phyloP scores from a whole-genome alignment of 2,888 invertebrate species.

The Ennomos fuscantarius region DNA sequence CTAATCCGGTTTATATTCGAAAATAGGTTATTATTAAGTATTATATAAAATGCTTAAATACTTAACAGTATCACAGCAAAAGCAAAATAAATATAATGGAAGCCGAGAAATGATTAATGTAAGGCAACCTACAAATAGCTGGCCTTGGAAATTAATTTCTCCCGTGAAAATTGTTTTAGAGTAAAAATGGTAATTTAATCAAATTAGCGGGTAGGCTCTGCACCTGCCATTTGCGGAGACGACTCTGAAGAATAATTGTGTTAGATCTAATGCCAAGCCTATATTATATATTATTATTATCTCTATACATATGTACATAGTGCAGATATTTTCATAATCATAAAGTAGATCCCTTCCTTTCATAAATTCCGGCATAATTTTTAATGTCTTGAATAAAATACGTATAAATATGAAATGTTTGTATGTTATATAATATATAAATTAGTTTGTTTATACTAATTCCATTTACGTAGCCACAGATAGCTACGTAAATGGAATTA shows the following conservation, averaged over 20 bases:
- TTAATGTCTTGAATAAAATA: too few relatives aligned
- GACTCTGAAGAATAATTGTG: conserved; percentile 11
- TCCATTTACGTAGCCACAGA: too few relatives aligned
- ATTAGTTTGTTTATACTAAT: too few relatives aligned
- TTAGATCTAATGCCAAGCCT: not conserved
- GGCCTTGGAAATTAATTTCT: conserved; percentile 34
- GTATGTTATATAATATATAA: too few relatives aligned
- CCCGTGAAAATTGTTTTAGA: conserved; percentile 29
- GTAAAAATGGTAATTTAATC: conserved; percentile 29
- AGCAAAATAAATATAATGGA: conserved; percentile 30
- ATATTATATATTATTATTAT: conserved; percentile 1
- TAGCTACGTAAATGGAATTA: too few relatives aligned
- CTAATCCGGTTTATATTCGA: too few relatives aligned
- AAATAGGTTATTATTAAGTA: too few relatives aligned
- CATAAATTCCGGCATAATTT: too few relatives aligned
- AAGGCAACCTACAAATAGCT: conserved; percentile 31
- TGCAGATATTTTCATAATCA: too few relatives aligned
- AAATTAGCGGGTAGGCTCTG: conserved; percentile 22
- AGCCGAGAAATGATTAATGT: conserved; percentile 37
- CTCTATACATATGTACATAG: too few relatives aligned
- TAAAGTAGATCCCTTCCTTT: too few relatives aligned
- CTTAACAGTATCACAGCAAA: conserved; percentile 24
- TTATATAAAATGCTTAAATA: conserved; percentile 28
- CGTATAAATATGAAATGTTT: too few relatives aligned
- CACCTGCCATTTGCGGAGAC: conserved; percentile 3